Evolutionary conservation across 92 coral and sea anemone species (phyloP).

Genomic region (Ricordea florida): DNA sequence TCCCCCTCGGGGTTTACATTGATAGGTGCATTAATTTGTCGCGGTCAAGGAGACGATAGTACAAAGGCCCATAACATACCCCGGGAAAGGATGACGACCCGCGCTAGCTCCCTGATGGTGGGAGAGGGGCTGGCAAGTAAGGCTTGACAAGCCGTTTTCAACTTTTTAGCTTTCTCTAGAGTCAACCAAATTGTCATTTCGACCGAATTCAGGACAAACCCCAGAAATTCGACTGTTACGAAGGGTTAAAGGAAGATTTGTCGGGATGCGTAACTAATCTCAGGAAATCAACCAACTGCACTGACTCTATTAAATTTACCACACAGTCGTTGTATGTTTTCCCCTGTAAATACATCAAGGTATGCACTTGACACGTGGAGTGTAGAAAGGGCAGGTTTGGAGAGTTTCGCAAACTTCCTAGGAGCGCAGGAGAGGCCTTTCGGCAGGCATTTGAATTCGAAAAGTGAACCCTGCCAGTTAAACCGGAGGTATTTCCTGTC

Average conservation of each 20-base stretch:
- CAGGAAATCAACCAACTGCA: conserved; percentile 18
- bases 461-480: conserved; percentile 30
- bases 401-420: conserved; percentile 38
- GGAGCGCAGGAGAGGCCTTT: conserved; percentile 46
- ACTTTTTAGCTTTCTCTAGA: not conserved
- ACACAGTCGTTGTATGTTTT: conserved; percentile 17
- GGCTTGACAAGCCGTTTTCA: conserved; percentile 7
- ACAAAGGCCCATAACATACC: conserved; percentile 25
- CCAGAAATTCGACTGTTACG: conserved; percentile 6
- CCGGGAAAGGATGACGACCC: conserved; percentile 43
- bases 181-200: conserved; percentile 34
- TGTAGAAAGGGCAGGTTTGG: conserved; percentile 27
- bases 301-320: conserved; percentile 26
- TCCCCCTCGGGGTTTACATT: too few species aligned
- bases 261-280: conserved; percentile 32
- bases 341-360: conserved; percentile 51
- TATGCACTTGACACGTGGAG: conserved; percentile 20
- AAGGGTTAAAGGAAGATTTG: conserved; percentile 28
- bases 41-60: conserved; percentile 14
- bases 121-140: conserved; percentile 3
- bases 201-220: conserved; percentile 24
- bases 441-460: conserved; percentile 39
- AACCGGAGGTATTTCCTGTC: conserved; percentile 29
- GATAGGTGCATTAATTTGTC: too few species aligned
- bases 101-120: conserved; percentile 43